Base-by-base conservation (phyloP, 2,797 vertebrate species). In the Fistularia tabacaria region DNA sequence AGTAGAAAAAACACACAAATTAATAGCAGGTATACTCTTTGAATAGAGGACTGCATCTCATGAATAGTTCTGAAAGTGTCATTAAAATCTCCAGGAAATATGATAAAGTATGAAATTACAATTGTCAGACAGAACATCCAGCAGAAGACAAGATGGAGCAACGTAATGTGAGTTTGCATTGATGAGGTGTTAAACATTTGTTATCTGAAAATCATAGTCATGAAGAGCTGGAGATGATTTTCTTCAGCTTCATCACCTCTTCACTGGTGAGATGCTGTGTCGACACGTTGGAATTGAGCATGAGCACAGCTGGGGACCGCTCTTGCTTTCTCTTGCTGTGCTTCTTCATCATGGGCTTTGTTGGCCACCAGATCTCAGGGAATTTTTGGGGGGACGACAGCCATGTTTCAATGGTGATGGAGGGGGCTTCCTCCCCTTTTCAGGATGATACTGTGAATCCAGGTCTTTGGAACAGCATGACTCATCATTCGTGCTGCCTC, bases 211-310 rank as follows among this genome's bases (percentile, higher is more conserved):
- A 56, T 81, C 59, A 84, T 0, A 9, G 54, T 81, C 59, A 84
- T 0, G 7, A 54, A 0, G 83, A 74, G 52, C 39, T 81, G 0
- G 84, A 85, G 62, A 90, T 83, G 6, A 92, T 86, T 55, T 59
- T 85, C 68, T 74, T 85, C 13, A 89, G 67, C 73, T 88, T 91
- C 57, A 88, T 57, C 53, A 90, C 58, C 42, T 83, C 67, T 6
- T 87, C 82, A 0, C 42, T 54, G 52, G 78, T 81, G 36, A 88
- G 64, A 0, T 80, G 81, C 46, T 86, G 6, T 48, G 76, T 10
- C 1, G 85, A 43, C 36, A 85, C 66, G 71, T 36, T 37, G 14
- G 80, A 59, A 7, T 82, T 64, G 43, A 72, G 1, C 62, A 62
- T 66, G 0, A 63, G 14, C 39, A 64, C 6, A 0, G 70, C 4